phyloP scores from a whole-genome alignment of 2,888 invertebrate species.

The Oscheius sp. region DNA sequence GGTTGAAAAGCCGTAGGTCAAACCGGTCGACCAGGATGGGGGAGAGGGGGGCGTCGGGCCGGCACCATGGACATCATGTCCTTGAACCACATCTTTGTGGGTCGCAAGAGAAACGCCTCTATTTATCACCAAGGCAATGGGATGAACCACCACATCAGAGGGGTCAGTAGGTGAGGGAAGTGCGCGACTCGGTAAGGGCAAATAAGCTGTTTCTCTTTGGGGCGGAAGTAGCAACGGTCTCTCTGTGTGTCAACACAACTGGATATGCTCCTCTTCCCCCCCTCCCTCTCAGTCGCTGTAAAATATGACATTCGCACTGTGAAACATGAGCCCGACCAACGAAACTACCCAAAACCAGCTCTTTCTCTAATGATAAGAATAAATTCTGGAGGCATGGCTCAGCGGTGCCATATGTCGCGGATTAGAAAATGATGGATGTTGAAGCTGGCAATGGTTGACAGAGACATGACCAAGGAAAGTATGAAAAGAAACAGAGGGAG shows the following conservation, averaged over 20 bases:
- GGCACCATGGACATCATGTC: conserved; percentile 11
- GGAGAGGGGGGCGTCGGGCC: not conserved
- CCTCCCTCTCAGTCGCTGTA: conserved; percentile 10
- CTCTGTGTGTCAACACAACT: conserved; percentile 19
- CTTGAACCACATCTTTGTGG: conserved; percentile 32
- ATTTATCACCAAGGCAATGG: conserved; percentile 13
- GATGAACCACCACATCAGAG: not conserved
- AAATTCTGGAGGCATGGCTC: conserved; percentile 19
- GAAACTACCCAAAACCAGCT: not conserved
- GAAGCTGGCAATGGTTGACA: conserved; percentile 6
- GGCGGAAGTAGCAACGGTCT: conserved; percentile 36
- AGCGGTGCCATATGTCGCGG: conserved; percentile 33
- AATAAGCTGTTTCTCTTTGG: conserved; percentile 24
- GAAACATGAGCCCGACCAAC: conserved; percentile 29
- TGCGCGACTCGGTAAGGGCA: not conserved
- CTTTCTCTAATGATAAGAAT: conserved; percentile 5
- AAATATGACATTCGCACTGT: conserved; percentile 11
- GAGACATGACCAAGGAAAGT: not conserved
- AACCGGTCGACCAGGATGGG: conserved; percentile 9
- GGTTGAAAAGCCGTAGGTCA: conserved; percentile 19
- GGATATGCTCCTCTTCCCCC: not conserved
- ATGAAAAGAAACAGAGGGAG: conserved; percentile 8
- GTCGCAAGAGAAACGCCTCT: conserved; percentile 12
- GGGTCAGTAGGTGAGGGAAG: conserved; percentile 13
- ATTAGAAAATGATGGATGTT: conserved; percentile 37